These are phyloP conservation scores for Platyrinchus mystaceus DNA, from an alignment of 2,797 vertebrate species.

Conservation along the genomic window DNA sequence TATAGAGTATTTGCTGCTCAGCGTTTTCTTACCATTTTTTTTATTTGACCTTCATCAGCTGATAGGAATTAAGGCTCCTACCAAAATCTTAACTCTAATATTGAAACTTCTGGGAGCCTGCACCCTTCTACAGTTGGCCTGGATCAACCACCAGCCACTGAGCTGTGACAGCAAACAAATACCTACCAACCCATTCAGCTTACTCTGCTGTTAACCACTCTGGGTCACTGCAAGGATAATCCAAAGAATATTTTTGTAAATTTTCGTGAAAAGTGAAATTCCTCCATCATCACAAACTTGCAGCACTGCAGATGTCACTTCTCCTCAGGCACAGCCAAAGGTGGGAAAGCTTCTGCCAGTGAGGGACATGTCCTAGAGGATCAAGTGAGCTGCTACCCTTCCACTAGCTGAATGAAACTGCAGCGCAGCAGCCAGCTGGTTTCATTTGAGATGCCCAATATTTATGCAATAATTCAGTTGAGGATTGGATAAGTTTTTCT, in stretches of 20 bases:
- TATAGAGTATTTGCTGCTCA: background rate
- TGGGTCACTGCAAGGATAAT: background rate
- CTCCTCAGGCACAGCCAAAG: background rate
- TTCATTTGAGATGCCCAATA: background rate
- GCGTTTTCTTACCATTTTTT: background rate
- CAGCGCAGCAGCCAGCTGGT: background rate
- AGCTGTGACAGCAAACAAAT: background rate
- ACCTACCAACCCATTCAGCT: background rate
- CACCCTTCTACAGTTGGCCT: background rate
- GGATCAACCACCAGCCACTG: background rate
- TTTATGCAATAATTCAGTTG: background rate
- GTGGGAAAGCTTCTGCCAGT: accelerated
- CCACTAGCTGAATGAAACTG: background rate
- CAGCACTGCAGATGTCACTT: background rate
- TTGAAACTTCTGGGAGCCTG: background rate
- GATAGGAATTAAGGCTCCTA: background rate
- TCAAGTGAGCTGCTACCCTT: background rate
- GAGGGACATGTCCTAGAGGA: background rate
- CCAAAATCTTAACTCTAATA: background rate
- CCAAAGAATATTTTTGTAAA: background rate
- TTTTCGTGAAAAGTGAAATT: background rate
- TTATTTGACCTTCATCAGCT: background rate
- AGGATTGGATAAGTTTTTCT: background rate
- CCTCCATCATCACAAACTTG: background rate
- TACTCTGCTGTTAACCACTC: background rate